phyloP scores from a whole-genome alignment of 2,888 invertebrate species.

The Tipula helvola region DNA sequence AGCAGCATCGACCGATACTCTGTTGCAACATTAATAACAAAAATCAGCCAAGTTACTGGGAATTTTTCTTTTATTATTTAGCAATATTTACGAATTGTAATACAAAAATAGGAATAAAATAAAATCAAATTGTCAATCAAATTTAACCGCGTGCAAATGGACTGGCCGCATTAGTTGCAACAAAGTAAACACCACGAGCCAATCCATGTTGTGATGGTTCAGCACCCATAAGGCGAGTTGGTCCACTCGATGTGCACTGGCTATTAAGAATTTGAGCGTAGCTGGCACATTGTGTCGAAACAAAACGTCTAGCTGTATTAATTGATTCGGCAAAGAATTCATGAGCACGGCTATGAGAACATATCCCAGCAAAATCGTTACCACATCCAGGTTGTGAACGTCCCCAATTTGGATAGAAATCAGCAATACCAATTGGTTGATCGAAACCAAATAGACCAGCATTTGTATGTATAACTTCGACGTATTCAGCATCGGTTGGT shows the following conservation, averaged over 20 bases:
- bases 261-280: constrained; percentile 20
- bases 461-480: constrained; percentile 34
- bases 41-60: no score
- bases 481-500: constrained; percentile 28
- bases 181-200: constrained; percentile 24
- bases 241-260: constrained; percentile 24
- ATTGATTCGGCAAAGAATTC: constrained; percentile 31
- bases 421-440: constrained; percentile 28
- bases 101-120: no score
- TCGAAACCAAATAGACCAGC: constrained; percentile 28
- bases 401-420: constrained; percentile 35
- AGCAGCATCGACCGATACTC: no score
- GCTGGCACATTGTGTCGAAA: constrained; percentile 14
- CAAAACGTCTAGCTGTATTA: constrained; percentile 13
- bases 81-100: no score
- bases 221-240: constrained; percentile 27
- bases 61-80: no score
- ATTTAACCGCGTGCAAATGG: constrained; percentile 6
- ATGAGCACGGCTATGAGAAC: constrained; percentile 29
- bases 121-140: not conserved
- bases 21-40: no score
- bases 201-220: constrained; percentile 23
- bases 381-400: constrained; percentile 30
- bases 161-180: not conserved
- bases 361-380: constrained; percentile 18